These are phyloP conservation scores for Oncorhynchus kisutch DNA, from an alignment of 2,113 vertebrate species.

Conservation along the genomic window DNA sequence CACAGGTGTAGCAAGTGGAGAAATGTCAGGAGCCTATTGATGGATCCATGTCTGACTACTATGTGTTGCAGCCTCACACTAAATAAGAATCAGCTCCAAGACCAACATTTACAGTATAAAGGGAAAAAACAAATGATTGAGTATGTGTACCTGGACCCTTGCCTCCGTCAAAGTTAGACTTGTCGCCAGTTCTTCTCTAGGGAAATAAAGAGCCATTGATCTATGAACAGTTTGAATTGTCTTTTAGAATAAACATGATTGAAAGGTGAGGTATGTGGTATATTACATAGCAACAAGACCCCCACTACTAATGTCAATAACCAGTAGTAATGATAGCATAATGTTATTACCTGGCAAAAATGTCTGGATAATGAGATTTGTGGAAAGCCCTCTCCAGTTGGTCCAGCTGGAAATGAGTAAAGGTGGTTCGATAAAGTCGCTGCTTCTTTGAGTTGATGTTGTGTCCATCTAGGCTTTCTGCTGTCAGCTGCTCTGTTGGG, in stretches of 20 bases:
- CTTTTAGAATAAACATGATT: neutral
- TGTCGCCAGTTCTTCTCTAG: slow-evolving; percentile 71
- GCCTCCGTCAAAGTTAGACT: slow-evolving; percentile 72
- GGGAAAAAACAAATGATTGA: neutral
- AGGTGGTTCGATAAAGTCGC: slow-evolving; percentile 57
- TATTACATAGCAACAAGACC: neutral
- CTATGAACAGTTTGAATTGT: neutral
- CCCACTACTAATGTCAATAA: neutral
- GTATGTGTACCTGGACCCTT: slow-evolving; percentile 69
- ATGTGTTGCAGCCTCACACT: neutral
- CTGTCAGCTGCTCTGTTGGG: neutral
- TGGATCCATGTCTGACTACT: neutral
- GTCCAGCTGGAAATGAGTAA: slow-evolving; percentile 65
- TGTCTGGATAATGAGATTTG: slow-evolving; percentile 68
- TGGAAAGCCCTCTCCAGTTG: slow-evolving; percentile 70
- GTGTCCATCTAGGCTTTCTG: neutral
- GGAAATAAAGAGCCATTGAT: slow-evolving; percentile 20
- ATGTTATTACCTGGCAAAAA: slow-evolving; percentile 61
- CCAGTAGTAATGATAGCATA: neutral
- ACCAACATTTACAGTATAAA: neutral
- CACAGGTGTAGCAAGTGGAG: neutral
- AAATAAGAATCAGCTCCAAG: too few species aligned
- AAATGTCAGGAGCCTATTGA: neutral
- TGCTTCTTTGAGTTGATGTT: slow-evolving; percentile 34
- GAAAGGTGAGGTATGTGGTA: neutral